These are phyloP conservation scores for Chloebia gouldiae DNA, from an alignment of 2,113 vertebrate genomes.

Conservation along the genomic window DNA sequence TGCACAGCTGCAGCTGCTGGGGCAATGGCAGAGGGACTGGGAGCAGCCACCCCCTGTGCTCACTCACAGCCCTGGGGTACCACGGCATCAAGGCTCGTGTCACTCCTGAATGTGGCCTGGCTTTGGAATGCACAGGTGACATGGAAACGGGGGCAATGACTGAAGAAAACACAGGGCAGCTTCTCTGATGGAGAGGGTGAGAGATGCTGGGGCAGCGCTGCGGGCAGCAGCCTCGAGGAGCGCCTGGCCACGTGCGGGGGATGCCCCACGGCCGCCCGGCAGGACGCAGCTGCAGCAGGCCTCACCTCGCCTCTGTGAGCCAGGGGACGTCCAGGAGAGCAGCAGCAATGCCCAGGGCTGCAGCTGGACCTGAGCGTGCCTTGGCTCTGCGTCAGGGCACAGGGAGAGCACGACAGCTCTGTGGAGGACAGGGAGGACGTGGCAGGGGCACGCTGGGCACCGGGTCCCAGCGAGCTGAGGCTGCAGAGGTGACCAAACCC, in stretches of 20 bases:
- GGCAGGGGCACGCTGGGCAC: neutral
- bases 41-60: neutral
- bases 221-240: accelerated
- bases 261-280: accelerated
- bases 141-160: accelerated
- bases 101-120: neutral
- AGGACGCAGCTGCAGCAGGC: neutral
- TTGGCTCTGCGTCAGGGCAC: neutral
- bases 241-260: accelerated
- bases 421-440: accelerated
- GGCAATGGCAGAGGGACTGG: accelerated
- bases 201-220: neutral
- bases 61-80: neutral
- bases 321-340: neutral
- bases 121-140: neutral
- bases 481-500: neutral
- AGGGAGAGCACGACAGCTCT: neutral
- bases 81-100: accelerated
- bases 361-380: accelerated
- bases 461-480: too few relatives aligned
- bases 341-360: neutral
- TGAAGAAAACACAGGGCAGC: neutral
- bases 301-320: neutral
- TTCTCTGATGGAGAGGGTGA: accelerated
- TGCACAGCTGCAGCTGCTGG: neutral